Base-by-base conservation (phyloP, 1,140 invertebrate genomes). In the Diprion similis region DNA sequence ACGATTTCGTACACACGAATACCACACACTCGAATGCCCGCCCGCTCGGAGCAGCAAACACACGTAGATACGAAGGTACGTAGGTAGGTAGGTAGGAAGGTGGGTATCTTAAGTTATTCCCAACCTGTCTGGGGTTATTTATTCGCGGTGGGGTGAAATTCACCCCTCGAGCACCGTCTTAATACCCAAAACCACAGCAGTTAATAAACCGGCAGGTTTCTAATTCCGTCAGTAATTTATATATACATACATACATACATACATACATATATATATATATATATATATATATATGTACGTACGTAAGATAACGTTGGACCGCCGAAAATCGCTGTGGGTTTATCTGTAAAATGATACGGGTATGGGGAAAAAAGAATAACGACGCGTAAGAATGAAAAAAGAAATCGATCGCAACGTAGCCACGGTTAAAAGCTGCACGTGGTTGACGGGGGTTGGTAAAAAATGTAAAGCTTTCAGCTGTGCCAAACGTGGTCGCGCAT, bases 181-280 rank as follows among this genome's bases (percentile, higher is more conserved):
- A 59, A 59, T 59, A 59, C 51, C 51, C 51, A 59, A 59, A 59
- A 59, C 51, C 51, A 59, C 51, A 59, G 51, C 51, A 59, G 51
- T 59, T 59, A 59, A 59, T 59, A 59, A 59, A 59, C 51, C 51
- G 51, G 51, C 51, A 59, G n/a, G 51, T 59, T 59, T 59, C 51
- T 59, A 59, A 59, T 59, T 59, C 51, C 51, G 51, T 59, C 51
- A 15, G 51, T 59, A 59, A 37, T 37, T 37, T 37, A 37, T 37
- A 37, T 37, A 24, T 24, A 4, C 6, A 37, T 37, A 6, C 6
- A 6, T 37, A 37, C 6, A 37, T 37, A 6, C 6, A 6, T 37
- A n/a, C n/a, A n/a, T n/a, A n/a, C n/a, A n/a, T n/a, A n/a, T n/a
- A n/a, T n/a, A n/a, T n/a, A n/a, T 37, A 24, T 24, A 4, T 37